Base-by-base conservation (phyloP, 1,140 invertebrate species). In the Bradysia coprophila region DNA sequence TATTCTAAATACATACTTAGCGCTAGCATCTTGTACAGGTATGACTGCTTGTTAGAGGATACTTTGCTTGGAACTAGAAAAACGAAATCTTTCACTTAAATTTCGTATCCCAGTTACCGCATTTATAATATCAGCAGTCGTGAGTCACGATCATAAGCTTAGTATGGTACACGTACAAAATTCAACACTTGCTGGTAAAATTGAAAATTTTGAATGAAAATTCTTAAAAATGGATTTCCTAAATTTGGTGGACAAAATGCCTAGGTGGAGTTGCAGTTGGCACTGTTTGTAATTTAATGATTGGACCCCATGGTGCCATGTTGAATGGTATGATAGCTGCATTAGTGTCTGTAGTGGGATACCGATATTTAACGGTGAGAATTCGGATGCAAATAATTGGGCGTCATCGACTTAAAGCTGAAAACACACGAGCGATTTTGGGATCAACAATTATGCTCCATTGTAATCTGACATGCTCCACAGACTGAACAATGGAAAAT, bases 91-190 rank as follows among this genome's bases (percentile, higher is more conserved):
- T 13, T 28, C 13, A 28, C 13, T 38, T 38, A 11, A 18, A 4
- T 39, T 22, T 77, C n/a, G n/a, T n/a, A n/a, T n/a, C n/a, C n/a
- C 82, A 62, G 76, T 93, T 2, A 73, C 78, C 21, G 73, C 84
- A 18, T 96, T 92, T 58, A 76, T 84, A 13, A 53, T 86, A 18
- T 94, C 90, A 1, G 72, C 81, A 13, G 58, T 84, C 16, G 68
- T 86, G n/a, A 78, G 76, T 49, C 69, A 76, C 36, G 67, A 81
- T 39, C 78, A 78, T 48, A 90, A 85, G 64, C 81, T 91, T 50
- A 78, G 85, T 52, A 90, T 91, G 84, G 84, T 87, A 11, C 86
- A 91, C 62, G 67, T 91, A 22, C 87, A 92, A 64, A 91, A 91
- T 65, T 81, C 86, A 16, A 89, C 84, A 2, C 55, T 92, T n/a